phyloP scores from a whole-genome alignment of 2,113 vertebrate genomes.

The Zosterops lateralis region DNA sequence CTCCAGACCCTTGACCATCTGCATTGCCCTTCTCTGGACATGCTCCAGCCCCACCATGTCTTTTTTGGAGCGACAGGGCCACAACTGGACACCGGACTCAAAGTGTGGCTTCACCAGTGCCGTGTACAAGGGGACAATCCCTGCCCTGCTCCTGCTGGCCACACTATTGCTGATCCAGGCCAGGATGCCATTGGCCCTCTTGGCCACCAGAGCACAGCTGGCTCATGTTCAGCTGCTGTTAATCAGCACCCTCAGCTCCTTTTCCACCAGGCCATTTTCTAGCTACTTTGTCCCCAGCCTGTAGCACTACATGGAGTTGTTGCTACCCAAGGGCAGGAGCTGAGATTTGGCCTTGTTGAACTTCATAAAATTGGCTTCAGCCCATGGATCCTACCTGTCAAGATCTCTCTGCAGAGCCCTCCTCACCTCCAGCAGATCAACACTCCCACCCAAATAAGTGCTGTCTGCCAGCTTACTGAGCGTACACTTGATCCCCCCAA shows the following conservation, averaged over 20 bases:
- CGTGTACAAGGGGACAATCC: accelerated
- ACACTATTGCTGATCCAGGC: background rate
- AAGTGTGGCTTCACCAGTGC: background rate
- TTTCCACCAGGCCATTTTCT: background rate
- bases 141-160: background rate
- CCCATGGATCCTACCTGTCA: background rate
- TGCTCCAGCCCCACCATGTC: accelerated
- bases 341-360: background rate
- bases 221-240: background rate
- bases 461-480: background rate
- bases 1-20: background rate
- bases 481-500: background rate
- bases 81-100: accelerated
- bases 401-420: background rate
- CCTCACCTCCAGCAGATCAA: background rate
- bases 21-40: background rate
- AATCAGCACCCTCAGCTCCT: background rate
- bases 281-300: background rate
- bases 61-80: background rate
- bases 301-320: background rate
- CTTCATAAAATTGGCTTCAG: accelerated
- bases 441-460: background rate
- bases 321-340: background rate
- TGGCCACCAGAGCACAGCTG: background rate
- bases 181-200: background rate